Conservation (phyloP, 30 jellyfish, hydroid and myxozoan species). For the Aurelia aurita region DNA sequence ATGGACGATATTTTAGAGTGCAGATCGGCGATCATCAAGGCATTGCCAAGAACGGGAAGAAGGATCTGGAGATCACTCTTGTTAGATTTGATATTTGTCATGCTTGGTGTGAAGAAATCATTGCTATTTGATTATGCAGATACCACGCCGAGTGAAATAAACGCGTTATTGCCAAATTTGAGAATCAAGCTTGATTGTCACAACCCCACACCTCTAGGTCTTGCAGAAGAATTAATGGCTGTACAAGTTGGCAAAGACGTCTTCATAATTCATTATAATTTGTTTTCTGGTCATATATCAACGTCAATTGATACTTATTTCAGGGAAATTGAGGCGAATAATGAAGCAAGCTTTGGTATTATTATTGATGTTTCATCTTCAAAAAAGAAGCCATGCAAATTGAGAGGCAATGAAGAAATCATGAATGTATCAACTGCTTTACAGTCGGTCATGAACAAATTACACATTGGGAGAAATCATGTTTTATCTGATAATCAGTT, state of each 20-base stretch:
- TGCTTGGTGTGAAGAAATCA: slow-evolving; percentile 22
- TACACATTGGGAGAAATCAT: background rate
- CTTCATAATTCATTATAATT: background rate
- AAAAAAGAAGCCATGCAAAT: background rate
- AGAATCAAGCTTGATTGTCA: background rate
- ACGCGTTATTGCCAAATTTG: background rate
- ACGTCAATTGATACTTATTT: background rate
- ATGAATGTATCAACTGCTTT: background rate
- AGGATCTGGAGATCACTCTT: slow-evolving; percentile 21
- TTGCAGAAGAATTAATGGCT: background rate
- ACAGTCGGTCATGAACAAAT: background rate
- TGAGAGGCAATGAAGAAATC: background rate
- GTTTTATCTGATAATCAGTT: background rate
- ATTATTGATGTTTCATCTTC: slow-evolving; percentile 16
- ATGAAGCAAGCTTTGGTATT: background rate
- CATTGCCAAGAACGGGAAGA: slow-evolving; percentile 22
- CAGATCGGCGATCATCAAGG: slow-evolving; percentile 8
- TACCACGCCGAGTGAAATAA: background rate
- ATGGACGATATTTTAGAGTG: background rate
- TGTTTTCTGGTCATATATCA: background rate
- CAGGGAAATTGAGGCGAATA: background rate
- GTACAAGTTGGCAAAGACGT: slow-evolving; percentile 13
- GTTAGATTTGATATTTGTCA: slow-evolving; percentile 22
- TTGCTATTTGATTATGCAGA: slow-evolving; percentile 37
- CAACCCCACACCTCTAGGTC: background rate